Evolutionary conservation across 2,888 invertebrate species (phyloP).

Genomic region (Halictus quadricinctus): DNA sequence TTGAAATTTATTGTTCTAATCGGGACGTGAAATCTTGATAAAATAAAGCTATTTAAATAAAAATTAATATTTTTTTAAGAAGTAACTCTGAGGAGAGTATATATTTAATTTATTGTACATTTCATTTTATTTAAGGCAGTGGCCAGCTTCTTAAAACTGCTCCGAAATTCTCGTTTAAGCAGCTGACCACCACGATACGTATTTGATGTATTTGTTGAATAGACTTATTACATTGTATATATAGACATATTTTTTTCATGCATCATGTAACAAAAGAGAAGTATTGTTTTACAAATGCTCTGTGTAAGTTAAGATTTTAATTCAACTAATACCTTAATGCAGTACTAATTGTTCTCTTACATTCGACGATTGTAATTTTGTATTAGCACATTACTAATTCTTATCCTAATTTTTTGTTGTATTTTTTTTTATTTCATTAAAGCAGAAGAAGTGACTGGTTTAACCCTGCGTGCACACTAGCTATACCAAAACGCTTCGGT

Average conservation of each 20-base stretch:
- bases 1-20: constrained; percentile 14
- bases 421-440: constrained; percentile 68
- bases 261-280: neutral
- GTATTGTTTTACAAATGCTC: constrained; percentile 12
- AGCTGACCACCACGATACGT: neutral
- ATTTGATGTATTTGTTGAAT: constrained; percentile 24
- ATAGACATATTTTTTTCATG: constrained; percentile 12
- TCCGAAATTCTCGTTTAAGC: neutral
- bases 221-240: constrained; percentile 6
- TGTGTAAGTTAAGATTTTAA: constrained; percentile 8
- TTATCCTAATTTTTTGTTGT: constrained; percentile 68
- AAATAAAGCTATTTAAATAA: constrained; percentile 41
- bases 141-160: neutral
- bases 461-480: constrained; percentile 71
- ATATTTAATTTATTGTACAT: constrained; percentile 4
- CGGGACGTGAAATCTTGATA: constrained; percentile 32
- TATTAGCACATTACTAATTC: constrained; percentile 28
- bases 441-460: constrained; percentile 75
- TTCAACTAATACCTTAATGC: constrained; percentile 11
- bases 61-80: constrained; percentile 18
- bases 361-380: constrained; percentile 24
- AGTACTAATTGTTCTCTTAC: neutral
- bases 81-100: constrained; percentile 6
- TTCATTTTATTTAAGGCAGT: constrained; percentile 32
- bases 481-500: constrained; percentile 71